phyloP scores from a whole-genome alignment of 1,140 invertebrate genomes.

The Palaemon carinicauda region DNA sequence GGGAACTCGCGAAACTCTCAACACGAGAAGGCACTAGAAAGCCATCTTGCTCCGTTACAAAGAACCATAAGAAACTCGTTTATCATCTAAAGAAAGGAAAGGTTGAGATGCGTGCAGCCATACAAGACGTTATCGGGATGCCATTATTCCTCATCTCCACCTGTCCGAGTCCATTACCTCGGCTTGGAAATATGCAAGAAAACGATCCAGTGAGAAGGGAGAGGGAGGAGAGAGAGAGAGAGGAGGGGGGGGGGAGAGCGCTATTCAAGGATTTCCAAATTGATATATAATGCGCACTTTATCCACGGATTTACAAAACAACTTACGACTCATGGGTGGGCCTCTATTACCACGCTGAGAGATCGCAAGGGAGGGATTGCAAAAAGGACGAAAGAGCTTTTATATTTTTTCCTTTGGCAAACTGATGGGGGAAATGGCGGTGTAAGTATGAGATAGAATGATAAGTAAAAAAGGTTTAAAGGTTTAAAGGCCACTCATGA shows the following conservation, averaged over 20 bases:
- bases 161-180: neutral
- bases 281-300: too few relatives aligned
- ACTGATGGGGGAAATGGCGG: too few relatives aligned
- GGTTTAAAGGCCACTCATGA: too few relatives aligned
- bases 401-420: too few relatives aligned
- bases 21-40: constrained; percentile 11
- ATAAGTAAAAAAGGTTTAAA: too few relatives aligned
- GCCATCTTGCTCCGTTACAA: constrained; percentile 23
- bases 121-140: neutral
- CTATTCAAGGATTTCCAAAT: neutral
- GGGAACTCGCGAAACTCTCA: neutral
- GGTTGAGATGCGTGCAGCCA: neutral
- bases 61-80: neutral
- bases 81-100: neutral
- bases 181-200: neutral
- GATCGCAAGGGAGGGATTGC: too few relatives aligned
- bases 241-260: neutral
- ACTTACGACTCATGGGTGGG: too few relatives aligned
- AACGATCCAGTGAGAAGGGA: neutral
- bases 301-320: too few relatives aligned
- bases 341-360: too few relatives aligned
- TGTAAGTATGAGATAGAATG: too few relatives aligned
- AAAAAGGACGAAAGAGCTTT: too few relatives aligned
- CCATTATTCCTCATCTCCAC: constrained; percentile 1
- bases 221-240: neutral